Evolutionary conservation across 1,140 invertebrate genomes (phyloP), one percentile per base, ranked within the genome.

Genomic region (Xylocopa sonorina): DNA sequence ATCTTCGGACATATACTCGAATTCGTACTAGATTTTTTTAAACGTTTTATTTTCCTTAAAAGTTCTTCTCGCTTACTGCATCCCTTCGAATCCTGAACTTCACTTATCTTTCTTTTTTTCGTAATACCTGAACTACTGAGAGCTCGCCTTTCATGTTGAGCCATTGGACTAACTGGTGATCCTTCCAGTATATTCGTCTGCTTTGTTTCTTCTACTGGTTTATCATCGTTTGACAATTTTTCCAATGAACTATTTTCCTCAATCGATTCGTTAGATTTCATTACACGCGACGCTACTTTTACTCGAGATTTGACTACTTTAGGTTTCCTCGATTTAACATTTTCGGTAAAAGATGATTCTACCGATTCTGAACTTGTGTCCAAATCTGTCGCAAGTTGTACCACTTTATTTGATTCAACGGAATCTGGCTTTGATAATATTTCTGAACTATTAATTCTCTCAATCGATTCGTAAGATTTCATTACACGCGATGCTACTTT

Each of bases 31-130:
- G 5, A 64, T 9, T 60, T 76, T 12, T 55, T 79, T 5, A 82
- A 78, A 14, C 67, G 82, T 16, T 32, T 48, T 27, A 71, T 1
- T 48, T 82, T 79, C 18, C 77, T 74, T 5, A 85, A 55, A 10
- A 84, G 58, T 1, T 38, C 38, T 43, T 21, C 0, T 10, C 24
- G 29, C 27, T 0, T 7, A 0, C 0, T 16, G 6, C 2, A 12
- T 18, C 63, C 46, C 3, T 29, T 73, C 1, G 12, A 0, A 2
- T 63, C 58, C 1, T 21, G 27, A 77, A 14, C 2, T 10, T 73
- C 50, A 14, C 0, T 14, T 2, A 32, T 9, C 3, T 73, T 64
- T 21, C 48, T 64, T 18, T 64, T 63, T 16, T 18, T 53, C 2
- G 1, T 24, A 18, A 6, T 18, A 21, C 2, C 46, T 1, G 0